Evolutionary conservation across 2,888 invertebrate species (phyloP).

Genomic region (Malachius bipustulatus): DNA sequence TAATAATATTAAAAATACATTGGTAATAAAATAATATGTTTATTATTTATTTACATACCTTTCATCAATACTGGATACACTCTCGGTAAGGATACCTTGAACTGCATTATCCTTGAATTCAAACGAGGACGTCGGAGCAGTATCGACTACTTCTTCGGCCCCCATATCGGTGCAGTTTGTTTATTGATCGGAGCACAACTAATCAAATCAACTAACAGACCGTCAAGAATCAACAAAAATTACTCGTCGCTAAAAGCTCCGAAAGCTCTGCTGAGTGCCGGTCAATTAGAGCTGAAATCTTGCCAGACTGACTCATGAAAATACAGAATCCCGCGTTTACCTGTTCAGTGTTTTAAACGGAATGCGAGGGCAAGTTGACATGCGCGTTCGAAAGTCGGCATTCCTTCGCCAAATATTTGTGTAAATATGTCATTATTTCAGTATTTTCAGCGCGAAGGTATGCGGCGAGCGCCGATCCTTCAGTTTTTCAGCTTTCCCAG

Average conservation of each 20-base stretch:
- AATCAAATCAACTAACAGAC: no score
- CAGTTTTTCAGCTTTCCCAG: no score
- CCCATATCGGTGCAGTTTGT: no score
- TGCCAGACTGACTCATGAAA: constrained; percentile 24
- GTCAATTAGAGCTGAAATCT: constrained; percentile 14
- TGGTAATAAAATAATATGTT: no score
- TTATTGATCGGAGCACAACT: no score
- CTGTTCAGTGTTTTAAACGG: constrained; percentile 29
- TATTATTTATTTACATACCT: constrained; percentile 20
- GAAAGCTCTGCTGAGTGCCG: constrained; percentile 13
- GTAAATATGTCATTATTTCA: constrained; percentile 27
- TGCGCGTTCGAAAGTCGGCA: constrained; percentile 22
- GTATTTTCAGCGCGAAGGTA: constrained; percentile 20
- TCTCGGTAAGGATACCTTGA: constrained; percentile 27
- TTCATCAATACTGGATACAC: constrained; percentile 21
- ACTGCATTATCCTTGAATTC: constrained; percentile 23
- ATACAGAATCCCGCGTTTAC: constrained; percentile 30
- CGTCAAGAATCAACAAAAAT: neutral
- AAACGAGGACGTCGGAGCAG: constrained; percentile 9
- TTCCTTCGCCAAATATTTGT: constrained; percentile 27
- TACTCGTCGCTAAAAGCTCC: constrained; percentile 17
- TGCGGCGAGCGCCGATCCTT: no score
- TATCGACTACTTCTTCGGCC: constrained; percentile 14
- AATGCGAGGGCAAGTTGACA: constrained; percentile 24
- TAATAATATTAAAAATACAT: no score